Evolutionary conservation across 92 coral and sea anemone genomes (phyloP).

Genomic region (Zoanthus sociatus): DNA sequence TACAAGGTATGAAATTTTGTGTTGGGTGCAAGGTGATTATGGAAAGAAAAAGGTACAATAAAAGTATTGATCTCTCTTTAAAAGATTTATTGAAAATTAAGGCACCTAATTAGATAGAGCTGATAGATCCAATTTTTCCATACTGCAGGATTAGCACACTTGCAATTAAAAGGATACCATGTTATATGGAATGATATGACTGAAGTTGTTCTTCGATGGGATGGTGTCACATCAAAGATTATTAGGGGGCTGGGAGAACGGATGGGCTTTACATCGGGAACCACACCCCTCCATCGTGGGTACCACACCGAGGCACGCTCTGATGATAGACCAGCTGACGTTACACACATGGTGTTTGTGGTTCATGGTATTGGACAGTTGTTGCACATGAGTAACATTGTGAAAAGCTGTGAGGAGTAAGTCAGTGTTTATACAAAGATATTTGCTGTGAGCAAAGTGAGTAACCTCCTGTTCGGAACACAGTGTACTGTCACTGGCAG

Average conservation of each 20-base stretch:
- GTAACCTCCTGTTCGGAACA: no score
- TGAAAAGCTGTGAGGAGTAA: slow-evolving; percentile 84
- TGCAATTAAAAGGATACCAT: slow-evolving; percentile 80
- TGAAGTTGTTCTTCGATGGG: slow-evolving; percentile 93
- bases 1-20: no score
- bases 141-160: slow-evolving; percentile 60
- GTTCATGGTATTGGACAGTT: slow-evolving; percentile 98
- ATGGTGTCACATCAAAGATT: slow-evolving; percentile 93
- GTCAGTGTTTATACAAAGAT: slow-evolving; percentile 13
- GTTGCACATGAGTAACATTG: slow-evolving; percentile 90
- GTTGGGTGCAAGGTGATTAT: no score
- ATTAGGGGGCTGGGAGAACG: slow-evolving; percentile 90
- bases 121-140: no score
- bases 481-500: no score
- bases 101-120: no score
- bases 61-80: no score
- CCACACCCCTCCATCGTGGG: slow-evolving; percentile 93
- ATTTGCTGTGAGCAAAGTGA: no score
- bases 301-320: slow-evolving; percentile 80
- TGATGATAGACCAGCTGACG: slow-evolving; percentile 84
- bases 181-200: slow-evolving; percentile 95
- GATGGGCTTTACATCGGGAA: slow-evolving; percentile 77
- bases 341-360: slow-evolving; percentile 95
- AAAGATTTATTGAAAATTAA: no score
- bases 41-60: no score